Percentiles rank a stretch among this genome's conserved stretches.
Evolutionary conservation across 2,888 invertebrate genomes (phyloP).

Genomic region (Panopea generosa): DNA sequence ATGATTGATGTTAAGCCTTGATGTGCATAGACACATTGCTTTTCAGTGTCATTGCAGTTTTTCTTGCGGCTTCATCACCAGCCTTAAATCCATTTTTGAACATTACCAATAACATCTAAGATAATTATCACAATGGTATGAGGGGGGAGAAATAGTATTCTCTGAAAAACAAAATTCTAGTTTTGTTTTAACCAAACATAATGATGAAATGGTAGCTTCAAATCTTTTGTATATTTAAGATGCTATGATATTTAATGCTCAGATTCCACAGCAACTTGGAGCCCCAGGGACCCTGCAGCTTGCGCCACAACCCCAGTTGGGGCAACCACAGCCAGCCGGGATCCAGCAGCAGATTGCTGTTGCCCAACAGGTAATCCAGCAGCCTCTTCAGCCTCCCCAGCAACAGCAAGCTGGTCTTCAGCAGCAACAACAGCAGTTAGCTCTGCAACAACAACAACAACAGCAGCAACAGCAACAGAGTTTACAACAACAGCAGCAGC

Average conservation of each 20-base stretch:
- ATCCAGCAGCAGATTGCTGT: slow-evolving; percentile 36
- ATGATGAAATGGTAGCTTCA: too few species aligned
- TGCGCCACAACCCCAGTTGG: slow-evolving; percentile 27
- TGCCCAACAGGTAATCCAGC: slow-evolving; percentile 24
- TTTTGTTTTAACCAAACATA: too few species aligned
- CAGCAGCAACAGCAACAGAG: slow-evolving; percentile 38
- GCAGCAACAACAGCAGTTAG: neutral
- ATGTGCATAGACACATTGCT: too few species aligned
- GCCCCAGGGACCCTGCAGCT: slow-evolving; percentile 38
- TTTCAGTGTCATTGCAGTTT: too few species aligned
- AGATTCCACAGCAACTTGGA: slow-evolving; percentile 34
- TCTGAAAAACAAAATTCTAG: neutral
- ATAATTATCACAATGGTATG: too few species aligned
- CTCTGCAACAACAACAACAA: slow-evolving; percentile 13
- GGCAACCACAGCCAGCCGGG: slow-evolving; percentile 28
- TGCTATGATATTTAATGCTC: too few species aligned
- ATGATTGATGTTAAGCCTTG: too few species aligned
- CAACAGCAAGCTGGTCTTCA: slow-evolving; percentile 21
- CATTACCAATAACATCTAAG: too few species aligned
- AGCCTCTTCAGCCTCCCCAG: slow-evolving; percentile 38
- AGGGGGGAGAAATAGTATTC: neutral
- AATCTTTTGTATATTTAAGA: too few species aligned
- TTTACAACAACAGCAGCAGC: slow-evolving; percentile 25
- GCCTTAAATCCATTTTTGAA: too few species aligned
- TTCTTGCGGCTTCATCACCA: too few species aligned